Conservation (phyloP, 2,888 invertebrate species). For the Macrophya annulata region DNA sequence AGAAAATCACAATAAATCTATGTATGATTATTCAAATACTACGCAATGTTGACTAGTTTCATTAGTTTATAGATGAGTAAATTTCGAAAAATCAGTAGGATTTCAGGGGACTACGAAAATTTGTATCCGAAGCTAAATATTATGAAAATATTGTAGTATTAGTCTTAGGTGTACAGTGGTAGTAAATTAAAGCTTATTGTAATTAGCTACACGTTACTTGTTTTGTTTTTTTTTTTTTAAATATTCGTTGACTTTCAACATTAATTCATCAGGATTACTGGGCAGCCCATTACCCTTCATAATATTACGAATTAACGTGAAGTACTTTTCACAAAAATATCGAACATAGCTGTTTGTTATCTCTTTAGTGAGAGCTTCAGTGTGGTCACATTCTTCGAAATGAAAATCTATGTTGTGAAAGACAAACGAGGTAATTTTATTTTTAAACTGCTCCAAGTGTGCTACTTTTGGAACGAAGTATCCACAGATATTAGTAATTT, state of each 20-base stretch:
- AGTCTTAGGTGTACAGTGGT: too few relatives aligned
- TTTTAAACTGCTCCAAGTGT: background rate
- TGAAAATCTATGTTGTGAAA: background rate
- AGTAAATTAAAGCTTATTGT: too few relatives aligned
- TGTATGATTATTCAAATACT: too few relatives aligned
- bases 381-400: background rate
- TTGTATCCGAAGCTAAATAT: too few relatives aligned
- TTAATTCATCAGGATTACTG: background rate
- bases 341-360: slow-evolving; percentile 1
- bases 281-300: slow-evolving; percentile 5
- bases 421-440: slow-evolving; percentile 2
- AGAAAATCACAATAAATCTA: too few relatives aligned
- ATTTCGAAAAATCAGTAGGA: too few relatives aligned
- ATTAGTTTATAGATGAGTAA: too few relatives aligned
- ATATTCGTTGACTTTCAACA: background rate
- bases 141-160: too few relatives aligned
- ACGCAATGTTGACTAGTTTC: too few relatives aligned
- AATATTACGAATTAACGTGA: background rate
- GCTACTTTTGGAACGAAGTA: slow-evolving; percentile 5
- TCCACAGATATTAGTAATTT: slow-evolving; percentile 25
- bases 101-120: too few relatives aligned
- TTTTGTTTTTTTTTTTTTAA: background rate
- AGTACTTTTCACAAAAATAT: background rate
- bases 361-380: background rate
- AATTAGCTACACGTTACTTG: too few relatives aligned